Evolutionary conservation across 2,888 invertebrate species (phyloP).

Genomic region (Pedicia rivosa): DNA sequence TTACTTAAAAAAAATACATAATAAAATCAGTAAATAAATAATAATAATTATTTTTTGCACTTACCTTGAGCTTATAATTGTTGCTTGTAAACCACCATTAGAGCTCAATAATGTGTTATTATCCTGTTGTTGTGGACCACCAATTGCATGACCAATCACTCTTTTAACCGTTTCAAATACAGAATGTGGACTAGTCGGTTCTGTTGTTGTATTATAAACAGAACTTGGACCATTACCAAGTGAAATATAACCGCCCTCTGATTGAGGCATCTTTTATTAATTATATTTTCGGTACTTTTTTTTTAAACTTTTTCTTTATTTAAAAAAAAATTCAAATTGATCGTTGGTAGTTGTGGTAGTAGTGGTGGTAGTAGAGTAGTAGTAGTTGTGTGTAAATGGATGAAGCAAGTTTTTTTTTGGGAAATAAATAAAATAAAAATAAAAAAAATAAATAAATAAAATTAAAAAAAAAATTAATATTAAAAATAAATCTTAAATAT

Average conservation of each 20-base stretch:
- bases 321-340: too few species aligned
- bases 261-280: slow-evolving; percentile 24
- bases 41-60: slow-evolving; percentile 11
- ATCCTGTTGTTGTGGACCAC: slow-evolving; percentile 21
- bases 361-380: too few species aligned
- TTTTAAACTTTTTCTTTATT: too few species aligned
- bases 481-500: not conserved
- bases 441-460: slow-evolving; percentile 3
- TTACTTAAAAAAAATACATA: too few species aligned
- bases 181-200: slow-evolving; percentile 28
- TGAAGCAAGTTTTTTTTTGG: too few species aligned
- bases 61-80: slow-evolving; percentile 30
- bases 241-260: slow-evolving; percentile 30
- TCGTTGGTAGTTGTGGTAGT: too few species aligned
- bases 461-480: slow-evolving; percentile 3
- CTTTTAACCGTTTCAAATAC: slow-evolving; percentile 29
- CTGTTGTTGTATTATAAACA: slow-evolving; percentile 32
- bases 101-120: slow-evolving; percentile 22
- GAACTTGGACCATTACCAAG: slow-evolving; percentile 22
- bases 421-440: not conserved
- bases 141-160: slow-evolving; percentile 30
- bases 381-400: too few species aligned
- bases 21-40: slow-evolving; percentile 3
- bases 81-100: slow-evolving; percentile 21
- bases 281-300: too few species aligned